Percentiles rank a stretch among this genome's conserved stretches.
Conservation (phyloP, 2,888 invertebrate genomes). For the Tipula vernalis region DNA sequence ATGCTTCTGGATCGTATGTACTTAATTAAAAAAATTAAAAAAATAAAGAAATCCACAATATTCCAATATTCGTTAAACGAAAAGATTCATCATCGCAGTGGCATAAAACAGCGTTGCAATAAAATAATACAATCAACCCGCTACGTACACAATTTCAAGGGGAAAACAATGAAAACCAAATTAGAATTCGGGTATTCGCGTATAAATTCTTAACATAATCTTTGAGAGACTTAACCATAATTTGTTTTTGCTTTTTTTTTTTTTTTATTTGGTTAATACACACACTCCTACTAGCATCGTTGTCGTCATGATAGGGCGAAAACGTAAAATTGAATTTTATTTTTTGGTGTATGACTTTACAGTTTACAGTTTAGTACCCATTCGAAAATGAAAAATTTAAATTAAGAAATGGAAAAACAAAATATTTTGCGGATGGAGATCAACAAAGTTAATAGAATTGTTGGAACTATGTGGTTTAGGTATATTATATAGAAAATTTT, state of each 20-base stretch:
- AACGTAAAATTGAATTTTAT: neutral
- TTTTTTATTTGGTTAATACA: neutral
- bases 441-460: neutral
- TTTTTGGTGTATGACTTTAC: neutral
- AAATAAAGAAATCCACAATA: neutral
- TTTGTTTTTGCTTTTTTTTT: neutral
- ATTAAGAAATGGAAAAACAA: neutral
- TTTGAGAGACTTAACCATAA: neutral
- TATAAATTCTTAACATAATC: neutral
- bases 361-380: neutral
- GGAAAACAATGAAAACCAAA: neutral
- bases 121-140: neutral
- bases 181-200: neutral
- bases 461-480: neutral
- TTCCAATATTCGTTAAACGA: neutral
- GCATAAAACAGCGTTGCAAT: neutral
- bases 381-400: neutral
- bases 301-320: neutral
- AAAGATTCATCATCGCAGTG: neutral
- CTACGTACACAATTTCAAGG: neutral
- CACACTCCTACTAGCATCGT: neutral
- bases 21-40: neutral
- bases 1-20: neutral
- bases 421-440: neutral
- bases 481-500: neutral